Evolutionary conservation across 2,113 vertebrate genomes (phyloP), one percentile per base, ranked within the genome.

Genomic region (Eulemur rufifrons): DNA sequence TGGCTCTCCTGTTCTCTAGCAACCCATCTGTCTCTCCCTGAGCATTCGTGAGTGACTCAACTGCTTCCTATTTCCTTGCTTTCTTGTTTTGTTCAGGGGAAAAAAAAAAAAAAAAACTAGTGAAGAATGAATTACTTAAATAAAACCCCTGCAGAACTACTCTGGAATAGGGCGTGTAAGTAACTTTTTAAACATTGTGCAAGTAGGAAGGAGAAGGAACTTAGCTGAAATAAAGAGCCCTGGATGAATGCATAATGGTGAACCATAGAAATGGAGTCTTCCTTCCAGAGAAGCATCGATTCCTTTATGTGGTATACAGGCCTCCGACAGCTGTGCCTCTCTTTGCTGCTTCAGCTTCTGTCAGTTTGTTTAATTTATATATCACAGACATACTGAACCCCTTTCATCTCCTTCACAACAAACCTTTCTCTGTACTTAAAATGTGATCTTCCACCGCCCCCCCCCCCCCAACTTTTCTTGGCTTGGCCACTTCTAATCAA

Each of bases 271-370:
- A 4, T 5, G 56, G 74, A 54, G 5, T 42, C 39, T 64, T n/a
- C 15, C 42, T 8, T 17, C 25, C 2, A 29, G 54, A 12, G 13
- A 5, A 56, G 29, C 21, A 6, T 3, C 12, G 5, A 2, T 42
- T 25, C 8, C 15, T 52, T 63, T 37, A 9, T 23, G 5, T 4
- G 25, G 20, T 5, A 37, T 17, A 12, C 2, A 6, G 17, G 64
- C 4, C 25, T 37, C n/a, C 27, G 23, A 42, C 5, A 18, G 27
- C 39, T 77, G 11, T 14, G 21, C 3, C 20, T 32, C 32, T 32
- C 39, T 82, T 71, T 17, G 3, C 10, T 15, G 52, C 37, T 32
- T 7, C 14, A 45, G 18, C 45, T 3, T 32, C 20, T 56, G 76
- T 12, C 68, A 18, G 32, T 32, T 45, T 45, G 56, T 66, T 69